Evolutionary conservation across 2,888 invertebrate genomes (phyloP).

Genomic region (Drosophila algonquin): DNA sequence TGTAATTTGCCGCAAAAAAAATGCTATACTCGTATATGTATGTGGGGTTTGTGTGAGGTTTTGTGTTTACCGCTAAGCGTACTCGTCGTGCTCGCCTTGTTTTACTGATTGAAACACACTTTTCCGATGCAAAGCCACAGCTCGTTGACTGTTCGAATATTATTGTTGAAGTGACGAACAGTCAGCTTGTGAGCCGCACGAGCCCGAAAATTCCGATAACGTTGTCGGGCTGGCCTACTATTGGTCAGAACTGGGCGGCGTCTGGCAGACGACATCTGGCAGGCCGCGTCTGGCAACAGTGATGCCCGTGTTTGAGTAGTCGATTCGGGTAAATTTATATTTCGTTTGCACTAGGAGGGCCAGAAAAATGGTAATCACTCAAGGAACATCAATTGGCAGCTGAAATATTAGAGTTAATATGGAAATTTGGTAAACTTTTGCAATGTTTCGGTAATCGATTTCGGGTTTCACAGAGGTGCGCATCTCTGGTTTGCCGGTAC

Average conservation of each 20-base stretch:
- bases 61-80: constrained; percentile 72
- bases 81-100: constrained; percentile 58
- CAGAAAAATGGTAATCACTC: neutral
- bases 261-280: constrained; percentile 71
- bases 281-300: constrained; percentile 63
- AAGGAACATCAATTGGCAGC: neutral
- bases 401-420: neutral
- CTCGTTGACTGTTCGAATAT: constrained; percentile 49
- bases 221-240: constrained; percentile 30
- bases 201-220: constrained; percentile 28
- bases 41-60: constrained; percentile 32
- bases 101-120: constrained; percentile 35
- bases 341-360: neutral
- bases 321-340: neutral
- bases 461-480: neutral
- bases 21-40: constrained; percentile 16
- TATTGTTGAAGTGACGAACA: neutral
- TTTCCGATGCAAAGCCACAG: constrained; percentile 25
- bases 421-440: neutral
- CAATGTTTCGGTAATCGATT: neutral
- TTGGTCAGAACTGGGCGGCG: constrained; percentile 56
- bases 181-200: neutral
- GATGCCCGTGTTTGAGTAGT: neutral
- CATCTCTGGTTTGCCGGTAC: neutral
- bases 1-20: constrained; percentile 21